A percentile compares a stretch with the other conserved stretches of the same genome.
Evolutionary conservation across 2,113 vertebrate genomes (phyloP).

Genomic region (Orientallactaga bullata): DNA sequence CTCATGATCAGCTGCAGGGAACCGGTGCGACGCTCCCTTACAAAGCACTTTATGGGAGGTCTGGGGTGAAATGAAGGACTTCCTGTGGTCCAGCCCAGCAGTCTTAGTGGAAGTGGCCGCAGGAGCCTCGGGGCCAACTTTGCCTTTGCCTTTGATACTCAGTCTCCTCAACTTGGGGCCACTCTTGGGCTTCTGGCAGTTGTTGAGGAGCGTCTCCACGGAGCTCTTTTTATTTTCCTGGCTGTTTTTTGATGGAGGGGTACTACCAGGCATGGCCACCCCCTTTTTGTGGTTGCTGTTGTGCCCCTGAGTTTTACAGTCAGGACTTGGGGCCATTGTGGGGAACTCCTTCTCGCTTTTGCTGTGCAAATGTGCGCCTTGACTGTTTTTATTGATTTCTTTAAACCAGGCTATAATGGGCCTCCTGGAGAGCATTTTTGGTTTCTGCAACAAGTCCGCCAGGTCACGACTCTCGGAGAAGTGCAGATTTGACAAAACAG

Average conservation of each 20-base stretch:
- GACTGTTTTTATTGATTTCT: conserved; percentile 85
- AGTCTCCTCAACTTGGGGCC: conserved; percentile 90
- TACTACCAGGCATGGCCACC: conserved; percentile 59
- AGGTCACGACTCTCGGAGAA: conserved; percentile 73
- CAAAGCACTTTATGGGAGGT: conserved; percentile 82
- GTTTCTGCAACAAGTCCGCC: conserved; percentile 64
- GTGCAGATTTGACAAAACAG: conserved; percentile 45
- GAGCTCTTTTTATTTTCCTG: conserved; percentile 84
- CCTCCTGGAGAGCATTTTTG: conserved; percentile 79
- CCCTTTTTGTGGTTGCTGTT: conserved; percentile 82
- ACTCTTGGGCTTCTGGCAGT: conserved; percentile 83
- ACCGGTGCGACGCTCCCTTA: conserved; percentile 77
- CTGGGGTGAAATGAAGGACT: conserved; percentile 83
- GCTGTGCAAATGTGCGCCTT: conserved; percentile 63
- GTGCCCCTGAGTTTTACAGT: conserved; percentile 80
- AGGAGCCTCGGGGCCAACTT: conserved; percentile 79
- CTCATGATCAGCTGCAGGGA: conserved; percentile 78
- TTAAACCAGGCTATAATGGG: conserved; percentile 82
- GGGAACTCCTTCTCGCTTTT: conserved; percentile 81
- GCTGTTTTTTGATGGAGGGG: conserved; percentile 79
- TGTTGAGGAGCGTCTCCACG: conserved; percentile 83
- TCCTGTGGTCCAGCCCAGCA: conserved; percentile 83
- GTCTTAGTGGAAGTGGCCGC: conserved; percentile 68
- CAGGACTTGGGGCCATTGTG: conserved; percentile 77
- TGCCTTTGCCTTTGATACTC: conserved; percentile 89